phyloP scores from a whole-genome alignment of 2,888 invertebrate species.

The Periphyllus acericola region DNA sequence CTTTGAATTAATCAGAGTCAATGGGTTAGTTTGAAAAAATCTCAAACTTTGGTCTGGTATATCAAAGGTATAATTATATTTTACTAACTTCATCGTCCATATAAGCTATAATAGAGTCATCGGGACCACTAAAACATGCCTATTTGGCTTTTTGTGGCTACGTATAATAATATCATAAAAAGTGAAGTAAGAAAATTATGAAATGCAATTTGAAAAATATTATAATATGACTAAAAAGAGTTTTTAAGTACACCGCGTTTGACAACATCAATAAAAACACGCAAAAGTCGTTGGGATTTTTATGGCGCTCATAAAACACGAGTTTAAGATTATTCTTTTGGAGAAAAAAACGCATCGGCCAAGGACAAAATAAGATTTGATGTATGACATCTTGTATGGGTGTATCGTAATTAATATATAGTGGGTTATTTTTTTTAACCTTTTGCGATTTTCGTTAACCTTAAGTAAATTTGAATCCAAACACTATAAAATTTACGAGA shows the following conservation, averaged over 20 bases:
- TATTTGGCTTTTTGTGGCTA: too few relatives aligned
- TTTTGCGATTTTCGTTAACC: neutral
- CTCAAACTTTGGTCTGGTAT: too few relatives aligned
- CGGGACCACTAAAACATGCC: too few relatives aligned
- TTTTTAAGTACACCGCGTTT: slow-evolving; percentile 20
- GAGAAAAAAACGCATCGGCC: neutral
- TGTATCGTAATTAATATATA: neutral
- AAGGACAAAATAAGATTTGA: slow-evolving; percentile 8
- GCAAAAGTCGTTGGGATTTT: neutral
- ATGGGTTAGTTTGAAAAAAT: too few relatives aligned
- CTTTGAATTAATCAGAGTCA: too few relatives aligned
- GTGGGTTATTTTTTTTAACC: too few relatives aligned
- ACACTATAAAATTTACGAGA: too few relatives aligned
- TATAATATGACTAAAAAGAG: neutral
- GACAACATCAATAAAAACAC: slow-evolving; percentile 10
- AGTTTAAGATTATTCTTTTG: neutral
- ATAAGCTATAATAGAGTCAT: too few relatives aligned
- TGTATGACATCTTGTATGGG: neutral
- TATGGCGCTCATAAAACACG: slow-evolving; percentile 3
- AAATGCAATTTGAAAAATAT: slow-evolving; percentile 8
- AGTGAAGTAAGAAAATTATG: neutral
- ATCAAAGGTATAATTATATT: too few relatives aligned
- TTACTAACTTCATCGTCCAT: too few relatives aligned
- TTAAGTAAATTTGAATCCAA: neutral
- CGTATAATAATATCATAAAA: too few relatives aligned